These are phyloP conservation scores for Subacronicta megacephala DNA, from an alignment of 2,888 invertebrate species.

Conservation along the genomic window DNA sequence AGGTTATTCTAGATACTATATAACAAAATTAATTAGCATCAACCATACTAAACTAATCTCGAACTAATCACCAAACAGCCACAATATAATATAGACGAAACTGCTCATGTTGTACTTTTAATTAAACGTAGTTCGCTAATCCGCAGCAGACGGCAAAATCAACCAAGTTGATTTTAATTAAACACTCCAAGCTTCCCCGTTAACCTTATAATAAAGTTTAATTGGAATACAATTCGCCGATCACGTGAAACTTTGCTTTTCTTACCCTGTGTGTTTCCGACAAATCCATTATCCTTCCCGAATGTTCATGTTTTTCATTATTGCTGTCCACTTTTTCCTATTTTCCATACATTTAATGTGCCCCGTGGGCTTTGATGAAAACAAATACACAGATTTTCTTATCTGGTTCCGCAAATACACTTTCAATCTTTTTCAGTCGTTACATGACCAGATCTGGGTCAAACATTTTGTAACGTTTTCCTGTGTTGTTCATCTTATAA, in stretches of 20 bases:
- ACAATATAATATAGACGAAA: constrained; percentile 25
- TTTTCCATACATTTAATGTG: constrained; percentile 10
- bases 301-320: constrained; percentile 50
- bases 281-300: constrained; percentile 38
- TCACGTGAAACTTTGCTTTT: constrained; percentile 42
- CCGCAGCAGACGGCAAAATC: constrained; percentile 44
- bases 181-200: constrained; percentile 25
- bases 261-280: constrained; percentile 40
- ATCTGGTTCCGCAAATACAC: constrained; percentile 23
- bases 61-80: constrained; percentile 32
- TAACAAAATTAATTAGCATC: constrained; percentile 7
- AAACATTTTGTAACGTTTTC: constrained; percentile 20
- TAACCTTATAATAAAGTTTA: constrained; percentile 58
- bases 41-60: constrained; percentile 25
- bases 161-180: constrained; percentile 55
- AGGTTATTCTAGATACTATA: background rate
- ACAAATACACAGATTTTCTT: constrained; percentile 8
- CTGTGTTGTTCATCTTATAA: constrained; percentile 16
- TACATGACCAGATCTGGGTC: constrained; percentile 5
- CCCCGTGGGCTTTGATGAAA: constrained; percentile 9
- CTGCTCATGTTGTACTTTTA: constrained; percentile 40
- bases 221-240: constrained; percentile 58
- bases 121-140: constrained; percentile 50
- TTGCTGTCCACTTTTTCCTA: constrained; percentile 29
- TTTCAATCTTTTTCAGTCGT: constrained; percentile 14